Conservation (phyloP, 2,113 vertebrate genomes). For the Ptyas mucosa region DNA sequence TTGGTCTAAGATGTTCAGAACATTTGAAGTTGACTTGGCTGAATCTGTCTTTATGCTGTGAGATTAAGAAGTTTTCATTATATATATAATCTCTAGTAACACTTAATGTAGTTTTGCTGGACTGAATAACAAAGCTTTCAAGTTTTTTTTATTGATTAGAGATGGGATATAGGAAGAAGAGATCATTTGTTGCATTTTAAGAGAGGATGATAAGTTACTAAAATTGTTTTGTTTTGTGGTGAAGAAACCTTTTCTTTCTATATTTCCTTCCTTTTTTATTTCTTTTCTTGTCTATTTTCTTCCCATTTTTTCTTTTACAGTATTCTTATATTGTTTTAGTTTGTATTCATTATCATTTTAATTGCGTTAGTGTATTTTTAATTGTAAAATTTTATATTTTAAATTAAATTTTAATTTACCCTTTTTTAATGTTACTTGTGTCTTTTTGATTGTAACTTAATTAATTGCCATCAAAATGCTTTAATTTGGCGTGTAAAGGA, state of each 20-base stretch:
- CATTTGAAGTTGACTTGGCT: not conserved
- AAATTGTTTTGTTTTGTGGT: not conserved
- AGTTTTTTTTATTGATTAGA: not conserved
- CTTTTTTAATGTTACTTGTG: not conserved
- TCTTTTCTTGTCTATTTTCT: not conserved
- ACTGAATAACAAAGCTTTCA: not conserved
- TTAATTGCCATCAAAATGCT: not conserved
- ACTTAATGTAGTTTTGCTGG: not conserved
- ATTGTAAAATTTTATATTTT: not conserved
- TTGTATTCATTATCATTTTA: not conserved
- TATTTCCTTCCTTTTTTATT: not conserved
- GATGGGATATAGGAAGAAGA: not conserved
- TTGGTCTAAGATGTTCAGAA: not conserved
- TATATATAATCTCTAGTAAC: not conserved
- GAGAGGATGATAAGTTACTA: not conserved
- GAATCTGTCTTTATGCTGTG: not conserved
- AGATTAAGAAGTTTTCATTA: not conserved
- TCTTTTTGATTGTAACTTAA: not conserved
- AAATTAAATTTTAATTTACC: not conserved
- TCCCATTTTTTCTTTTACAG: not conserved
- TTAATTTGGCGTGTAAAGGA: not conserved
- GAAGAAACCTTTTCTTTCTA: not conserved
- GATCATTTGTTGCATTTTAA: not conserved
- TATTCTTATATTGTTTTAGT: not conserved
- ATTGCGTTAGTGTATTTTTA: not conserved